Conservation (phyloP, 2,797 vertebrate species). For the Denticeps clupeoides region DNA sequence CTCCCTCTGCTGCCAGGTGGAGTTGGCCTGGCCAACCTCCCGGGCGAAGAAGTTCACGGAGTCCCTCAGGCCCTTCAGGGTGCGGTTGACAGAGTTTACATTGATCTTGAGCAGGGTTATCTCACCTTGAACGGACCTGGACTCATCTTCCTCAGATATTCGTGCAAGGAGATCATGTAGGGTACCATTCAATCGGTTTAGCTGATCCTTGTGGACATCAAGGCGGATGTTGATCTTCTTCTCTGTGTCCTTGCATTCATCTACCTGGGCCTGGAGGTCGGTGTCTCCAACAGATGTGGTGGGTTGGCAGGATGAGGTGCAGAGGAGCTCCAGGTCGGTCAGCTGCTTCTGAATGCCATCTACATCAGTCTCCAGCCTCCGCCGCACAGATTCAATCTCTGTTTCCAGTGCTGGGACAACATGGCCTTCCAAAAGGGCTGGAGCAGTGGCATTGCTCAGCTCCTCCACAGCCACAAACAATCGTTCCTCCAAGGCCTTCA, state of each 20-base stretch:
- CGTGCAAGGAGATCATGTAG: conserved; percentile 68
- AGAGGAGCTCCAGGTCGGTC: conserved; percentile 71
- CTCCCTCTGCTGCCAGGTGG: conserved; percentile 75
- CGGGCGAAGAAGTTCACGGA: conserved; percentile 73
- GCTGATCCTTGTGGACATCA: conserved; percentile 60
- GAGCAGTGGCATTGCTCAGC: conserved; percentile 61
- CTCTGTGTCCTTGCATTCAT: conserved; percentile 45
- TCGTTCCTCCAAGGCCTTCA: conserved; percentile 79
- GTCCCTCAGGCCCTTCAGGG: conserved; percentile 84
- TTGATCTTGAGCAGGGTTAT: conserved; percentile 95
- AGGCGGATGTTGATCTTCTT: conserved; percentile 69
- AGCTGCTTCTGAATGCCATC: conserved; percentile 75
- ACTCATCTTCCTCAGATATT: conserved; percentile 59
- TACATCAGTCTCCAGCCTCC: conserved; percentile 59
- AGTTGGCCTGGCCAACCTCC: conserved; percentile 71
- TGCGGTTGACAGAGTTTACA: conserved; percentile 85
- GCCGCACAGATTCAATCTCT: conserved; percentile 66
- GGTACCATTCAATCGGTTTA: conserved; percentile 72
- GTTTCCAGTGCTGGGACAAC: conserved; percentile 72
- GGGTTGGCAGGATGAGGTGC: conserved; percentile 68
- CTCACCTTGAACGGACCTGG: conserved; percentile 76
- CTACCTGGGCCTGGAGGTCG: conserved; percentile 27
- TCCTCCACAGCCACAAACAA: conserved; percentile 73
- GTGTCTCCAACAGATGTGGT: conserved; percentile 56
- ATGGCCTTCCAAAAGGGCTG: conserved; percentile 64